Evolutionary conservation across 2,888 invertebrate species (phyloP), one percentile per base, ranked within the genome.

Genomic region (Epsilonema sp.): DNA sequence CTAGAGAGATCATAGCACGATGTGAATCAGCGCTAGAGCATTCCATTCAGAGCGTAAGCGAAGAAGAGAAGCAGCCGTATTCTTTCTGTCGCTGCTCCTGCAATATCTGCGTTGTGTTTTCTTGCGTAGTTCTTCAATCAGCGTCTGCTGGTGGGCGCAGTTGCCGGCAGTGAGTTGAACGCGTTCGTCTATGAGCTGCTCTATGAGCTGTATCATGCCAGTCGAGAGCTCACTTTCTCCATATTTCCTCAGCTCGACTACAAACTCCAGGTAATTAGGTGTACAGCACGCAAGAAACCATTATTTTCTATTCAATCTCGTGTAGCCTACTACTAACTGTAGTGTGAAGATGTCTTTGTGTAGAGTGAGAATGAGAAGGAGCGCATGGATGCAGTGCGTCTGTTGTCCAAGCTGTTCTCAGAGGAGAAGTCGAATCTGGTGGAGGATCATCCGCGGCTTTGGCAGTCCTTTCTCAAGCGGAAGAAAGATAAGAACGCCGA

Each of bases 41-140:
- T 20, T 89, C 87, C 63, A 85, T 92, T 60, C 89, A 90, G 70
- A n/a, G n/a, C n/a, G n/a, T n/a, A n/a, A n/a, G n/a, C n/a, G n/a
- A n/a, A n/a, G n/a, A n/a, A n/a, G n/a, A n/a, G n/a, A n/a, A n/a
- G n/a, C n/a, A n/a, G n/a, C n/a, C n/a, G n/a, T n/a, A n/a, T n/a
- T n/a, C n/a, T n/a, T n/a, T n/a, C n/a, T n/a, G n/a, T n/a, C n/a
- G n/a, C n/a, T n/a, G n/a, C n/a, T n/a, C n/a, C n/a, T n/a, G n/a
- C n/a, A n/a, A n/a, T n/a, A n/a, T n/a, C n/a, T n/a, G n/a, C n/a
- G n/a, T n/a, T n/a, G n/a, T n/a, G n/a, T n/a, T n/a, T n/a, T n/a
- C n/a, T n/a, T n/a, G n/a, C n/a, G n/a, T 71, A 87, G 80, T 92
- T 92, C 67, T 90, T 92, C 73, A 90, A 90, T 70, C 86, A 87